Percentiles rank a stretch among this genome's conserved stretches.
Conservation (phyloP, 2,888 invertebrate species). For the Mythimna vitellina region DNA sequence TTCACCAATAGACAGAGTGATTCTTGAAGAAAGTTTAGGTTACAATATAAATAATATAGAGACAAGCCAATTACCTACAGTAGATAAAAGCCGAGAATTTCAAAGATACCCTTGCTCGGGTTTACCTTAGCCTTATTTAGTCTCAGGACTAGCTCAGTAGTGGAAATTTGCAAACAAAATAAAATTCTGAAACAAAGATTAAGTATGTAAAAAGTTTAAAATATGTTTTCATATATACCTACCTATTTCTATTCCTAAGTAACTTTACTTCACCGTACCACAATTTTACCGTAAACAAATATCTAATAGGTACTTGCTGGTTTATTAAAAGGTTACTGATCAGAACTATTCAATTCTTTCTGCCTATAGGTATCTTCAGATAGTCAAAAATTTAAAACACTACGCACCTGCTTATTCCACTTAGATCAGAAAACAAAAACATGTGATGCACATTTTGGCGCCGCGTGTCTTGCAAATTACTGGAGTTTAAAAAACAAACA, state of each 20-base stretch:
- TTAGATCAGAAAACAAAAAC: conserved; percentile 3
- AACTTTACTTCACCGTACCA: neutral
- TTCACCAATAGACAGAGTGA: too few relatives aligned
- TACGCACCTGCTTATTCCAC: conserved; percentile 3
- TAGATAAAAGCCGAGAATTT: too few relatives aligned
- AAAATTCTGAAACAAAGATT: conserved; percentile 3
- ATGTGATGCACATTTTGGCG: conserved; percentile 11
- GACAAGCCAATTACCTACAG: too few relatives aligned
- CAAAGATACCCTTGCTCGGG: too few relatives aligned
- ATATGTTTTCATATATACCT: too few relatives aligned
- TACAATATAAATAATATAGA: too few relatives aligned
- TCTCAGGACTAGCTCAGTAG: neutral
- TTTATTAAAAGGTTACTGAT: neutral
- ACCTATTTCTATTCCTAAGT: neutral
- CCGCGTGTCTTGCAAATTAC: conserved; percentile 36
- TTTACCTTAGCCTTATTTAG: too few relatives aligned
- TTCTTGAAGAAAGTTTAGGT: too few relatives aligned
- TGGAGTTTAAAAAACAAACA: conserved; percentile 38
- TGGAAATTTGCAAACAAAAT: neutral
- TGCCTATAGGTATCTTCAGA: neutral
- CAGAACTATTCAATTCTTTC: too few relatives aligned
- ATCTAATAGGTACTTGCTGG: neutral
- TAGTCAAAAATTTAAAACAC: neutral
- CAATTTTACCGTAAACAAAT: neutral
- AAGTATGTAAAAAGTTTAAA: neutral